Base-by-base conservation (phyloP, 2,888 invertebrate species). In the Aromia moschata region DNA sequence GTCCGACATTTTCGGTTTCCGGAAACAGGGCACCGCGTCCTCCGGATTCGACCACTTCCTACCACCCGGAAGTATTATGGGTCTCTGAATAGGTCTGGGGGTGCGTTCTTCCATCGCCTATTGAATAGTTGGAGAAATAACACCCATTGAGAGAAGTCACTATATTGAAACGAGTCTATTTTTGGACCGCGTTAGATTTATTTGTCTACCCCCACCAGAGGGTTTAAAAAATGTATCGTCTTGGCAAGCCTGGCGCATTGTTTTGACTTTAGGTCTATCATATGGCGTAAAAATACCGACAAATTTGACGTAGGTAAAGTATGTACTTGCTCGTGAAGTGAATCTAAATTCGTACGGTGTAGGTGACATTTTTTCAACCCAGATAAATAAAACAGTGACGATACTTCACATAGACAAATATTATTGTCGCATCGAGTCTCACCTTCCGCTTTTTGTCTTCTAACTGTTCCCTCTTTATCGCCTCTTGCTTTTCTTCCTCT, bases 11-110 rank as follows among this genome's bases (percentile, higher is more conserved):
- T 76, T 77, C n/a, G 77, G 75, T 45, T 71, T 74, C 38, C 71
- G 69, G 18, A 66, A 62, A 47, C 67, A 68, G 3, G 77, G 70
- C 25, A 69, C 70, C 38, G 94, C 90, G 74, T 94, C 93, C 74
- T 93, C 89, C 1, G 95, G 93, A 45, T 90, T 86, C 72, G 87
- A 85, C 92, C 93, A 92, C 74, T 86, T 86, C 36, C 91, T 84
- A 3, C 92, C 92, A 16, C 92, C 91, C 9, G 92, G 91, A 49
- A 92, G 83, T 49, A 91, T 87, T 38, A 92, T 80, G 4, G 92
- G 91, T 56, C 90, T 56, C 31, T 55, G 54, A 36, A 46, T 56
- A 5, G 52, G 46, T 53, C 38, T 54, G 10, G 43, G 40, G 11
- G 40, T 10, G 7, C 45, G 33, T 10, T 25, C 49, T 12, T 56